Percentiles rank a stretch among this genome's conserved stretches.
Conservation (phyloP, 2,113 vertebrate genomes). For the Daphoenositta chrysoptera region DNA sequence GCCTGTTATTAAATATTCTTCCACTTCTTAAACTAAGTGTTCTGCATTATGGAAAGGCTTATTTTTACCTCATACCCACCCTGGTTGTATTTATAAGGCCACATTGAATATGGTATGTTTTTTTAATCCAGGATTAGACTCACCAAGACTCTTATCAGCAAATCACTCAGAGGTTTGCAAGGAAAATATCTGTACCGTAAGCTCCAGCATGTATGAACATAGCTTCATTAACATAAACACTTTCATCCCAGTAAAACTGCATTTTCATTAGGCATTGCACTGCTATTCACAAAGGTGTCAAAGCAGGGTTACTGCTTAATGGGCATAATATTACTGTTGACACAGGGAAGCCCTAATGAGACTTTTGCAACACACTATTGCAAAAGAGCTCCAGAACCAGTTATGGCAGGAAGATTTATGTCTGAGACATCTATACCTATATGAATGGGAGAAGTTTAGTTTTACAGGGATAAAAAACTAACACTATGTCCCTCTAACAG, state of each 20-base stretch:
- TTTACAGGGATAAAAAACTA: background rate
- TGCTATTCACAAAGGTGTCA: background rate
- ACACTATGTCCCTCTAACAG: background rate
- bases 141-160: background rate
- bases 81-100: background rate
- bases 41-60: background rate
- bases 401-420: background rate
- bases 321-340: background rate
- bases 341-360: background rate
- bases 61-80: background rate
- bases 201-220: background rate
- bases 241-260: background rate
- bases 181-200: background rate
- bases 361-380: background rate
- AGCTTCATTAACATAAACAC: background rate
- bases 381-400: background rate
- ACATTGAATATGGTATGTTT: fast-evolving
- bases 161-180: background rate
- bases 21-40: background rate
- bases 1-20: background rate
- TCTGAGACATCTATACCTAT: background rate
- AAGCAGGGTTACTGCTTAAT: background rate
- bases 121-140: slow-evolving; percentile 14
- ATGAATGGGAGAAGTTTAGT: background rate
- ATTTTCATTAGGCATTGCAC: background rate